Conservation (phyloP, 2,797 vertebrate genomes). For the Synaphobranchus kaupii region DNA sequence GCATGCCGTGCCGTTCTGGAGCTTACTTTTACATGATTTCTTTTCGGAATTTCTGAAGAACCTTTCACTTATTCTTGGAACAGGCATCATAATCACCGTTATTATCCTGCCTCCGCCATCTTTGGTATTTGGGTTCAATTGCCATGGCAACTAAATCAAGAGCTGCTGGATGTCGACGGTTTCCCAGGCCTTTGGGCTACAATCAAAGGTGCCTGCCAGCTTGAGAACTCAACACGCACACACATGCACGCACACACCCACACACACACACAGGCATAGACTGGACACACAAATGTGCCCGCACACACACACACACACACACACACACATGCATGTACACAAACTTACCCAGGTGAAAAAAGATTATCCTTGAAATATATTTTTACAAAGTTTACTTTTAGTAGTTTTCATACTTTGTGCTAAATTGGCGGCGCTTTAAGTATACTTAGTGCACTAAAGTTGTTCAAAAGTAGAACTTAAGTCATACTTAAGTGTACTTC, state of each 20-base stretch:
- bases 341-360: too few relatives aligned
- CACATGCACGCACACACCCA: slow-evolving; percentile 6
- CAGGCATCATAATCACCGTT: slow-evolving; percentile 69
- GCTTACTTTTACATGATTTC: slow-evolving; percentile 43
- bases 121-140: slow-evolving; percentile 70
- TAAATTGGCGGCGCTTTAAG: too few relatives aligned
- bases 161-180: slow-evolving; percentile 60
- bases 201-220: neutral
- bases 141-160: slow-evolving; percentile 72
- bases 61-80: slow-evolving; percentile 62
- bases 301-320: neutral
- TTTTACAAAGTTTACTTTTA: too few relatives aligned
- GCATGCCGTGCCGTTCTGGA: slow-evolving; percentile 44
- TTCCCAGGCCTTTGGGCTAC: slow-evolving; percentile 46
- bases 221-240: neutral
- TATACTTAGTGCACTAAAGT: too few relatives aligned
- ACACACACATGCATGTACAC: slow-evolving; percentile 4
- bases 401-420: too few relatives aligned
- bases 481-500: too few relatives aligned
- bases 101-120: slow-evolving; percentile 68
- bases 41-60: slow-evolving; percentile 53
- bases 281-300: neutral
- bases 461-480: too few relatives aligned
- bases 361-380: too few relatives aligned
- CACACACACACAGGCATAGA: neutral